Percentiles rank a stretch among this genome's conserved stretches.
phyloP scores from a whole-genome alignment of 2,113 vertebrate genomes.

The Otis tarda region DNA sequence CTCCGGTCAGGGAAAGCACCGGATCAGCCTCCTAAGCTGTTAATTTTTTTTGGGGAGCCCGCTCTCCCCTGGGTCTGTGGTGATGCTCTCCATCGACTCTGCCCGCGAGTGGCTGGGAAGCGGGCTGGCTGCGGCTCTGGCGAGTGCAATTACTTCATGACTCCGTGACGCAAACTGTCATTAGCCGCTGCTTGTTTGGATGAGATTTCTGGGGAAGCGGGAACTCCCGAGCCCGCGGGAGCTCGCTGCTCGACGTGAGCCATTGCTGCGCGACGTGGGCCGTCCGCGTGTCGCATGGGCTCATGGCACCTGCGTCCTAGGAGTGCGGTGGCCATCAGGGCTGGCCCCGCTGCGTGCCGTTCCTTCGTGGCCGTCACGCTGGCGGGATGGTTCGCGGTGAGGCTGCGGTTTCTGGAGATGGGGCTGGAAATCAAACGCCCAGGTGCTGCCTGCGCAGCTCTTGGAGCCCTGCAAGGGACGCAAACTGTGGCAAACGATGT shows the following conservation, averaged over 20 bases:
- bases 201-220: not conserved
- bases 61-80: not conserved
- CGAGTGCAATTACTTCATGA: not conserved
- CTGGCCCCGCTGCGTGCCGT: not conserved
- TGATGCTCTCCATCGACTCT: not conserved
- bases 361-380: no score
- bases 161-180: not conserved
- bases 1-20: not conserved
- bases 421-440: no score
- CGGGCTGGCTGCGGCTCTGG: not conserved
- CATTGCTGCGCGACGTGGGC: rapidly evolving
- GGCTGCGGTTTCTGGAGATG: no score
- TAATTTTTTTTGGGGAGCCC: not conserved
- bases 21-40: not conserved
- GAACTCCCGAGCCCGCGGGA: not conserved
- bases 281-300: rapidly evolving
- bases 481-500: no score
- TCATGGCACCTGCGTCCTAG: rapidly evolving
- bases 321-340: rapidly evolving
- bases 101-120: not conserved
- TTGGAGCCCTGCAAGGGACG: not conserved
- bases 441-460: not conserved
- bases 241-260: not conserved
- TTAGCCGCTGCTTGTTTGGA: not conserved
- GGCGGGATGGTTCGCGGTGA: not conserved